Evolutionary conservation across 2,888 invertebrate species (phyloP), one percentile per base, ranked within the genome.

Genomic region (Trypoxylon attenuatum): DNA sequence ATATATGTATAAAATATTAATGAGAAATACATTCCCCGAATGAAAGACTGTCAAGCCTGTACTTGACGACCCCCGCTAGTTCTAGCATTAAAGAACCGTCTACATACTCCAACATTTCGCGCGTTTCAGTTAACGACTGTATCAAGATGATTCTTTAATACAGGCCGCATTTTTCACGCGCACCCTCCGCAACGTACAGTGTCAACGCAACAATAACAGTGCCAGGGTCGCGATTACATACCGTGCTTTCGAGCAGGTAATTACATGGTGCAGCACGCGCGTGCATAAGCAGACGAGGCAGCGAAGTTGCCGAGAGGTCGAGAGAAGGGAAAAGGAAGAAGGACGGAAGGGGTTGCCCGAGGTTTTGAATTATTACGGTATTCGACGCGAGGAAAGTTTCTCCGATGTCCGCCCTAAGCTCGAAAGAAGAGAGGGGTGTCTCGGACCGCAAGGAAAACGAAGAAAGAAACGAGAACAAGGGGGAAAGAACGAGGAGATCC

Each of bases 401-500:
- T 18, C 23, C 53, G 42, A 33, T 53, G 45, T 50, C 50, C 43
- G 39, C 25, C 43, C 29, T 22, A 16, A 23, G 18, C 21, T 6
- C 13, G 8, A 2, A 22, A 21, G 47, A 16, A 29, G 38, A 13
- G 42, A 15, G 22, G 27, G 54, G 27, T n/a, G n/a, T n/a, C n/a
- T n/a, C n/a, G n/a, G n/a, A n/a, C n/a, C n/a, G n/a, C n/a, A n/a
- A n/a, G n/a, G n/a, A n/a, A n/a, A n/a, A n/a, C 25, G 39, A 49
- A 33, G 19, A 38, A 16, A 22, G 16, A 15, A 16, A 18, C 6
- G 39, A 29, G 38, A 5, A 42, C 8, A 25, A 50, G 46, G 21
- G 23, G 41, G 18, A 29, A 21, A 8, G 33, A 54, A 27, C 39
- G 27, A 45, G 46, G 4, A 39, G 62, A 65, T 60, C 43, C 61